These are phyloP conservation scores for Puffinus mauretanicus DNA, from an alignment of 2,113 vertebrate species.

Conservation along the genomic window DNA sequence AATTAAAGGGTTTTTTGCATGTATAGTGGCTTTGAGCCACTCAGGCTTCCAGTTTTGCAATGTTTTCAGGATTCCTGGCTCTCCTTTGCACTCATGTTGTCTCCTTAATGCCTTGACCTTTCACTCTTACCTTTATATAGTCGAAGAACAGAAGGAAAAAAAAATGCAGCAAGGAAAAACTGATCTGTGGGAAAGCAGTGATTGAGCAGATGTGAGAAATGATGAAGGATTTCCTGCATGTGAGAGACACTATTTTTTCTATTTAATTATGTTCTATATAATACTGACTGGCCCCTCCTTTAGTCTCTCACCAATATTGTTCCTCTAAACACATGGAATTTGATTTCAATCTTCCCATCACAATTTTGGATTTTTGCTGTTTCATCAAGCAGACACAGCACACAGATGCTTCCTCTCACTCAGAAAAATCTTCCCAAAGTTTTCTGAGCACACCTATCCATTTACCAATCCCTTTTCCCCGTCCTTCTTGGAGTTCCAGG, in stretches of 20 bases:
- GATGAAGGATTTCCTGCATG: background rate
- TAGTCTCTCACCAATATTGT: background rate
- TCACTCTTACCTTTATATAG: background rate
- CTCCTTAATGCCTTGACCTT: background rate
- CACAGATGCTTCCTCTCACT: background rate
- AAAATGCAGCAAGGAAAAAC: background rate
- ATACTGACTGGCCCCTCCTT: rapidly evolving
- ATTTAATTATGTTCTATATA: background rate
- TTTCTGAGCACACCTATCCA: background rate
- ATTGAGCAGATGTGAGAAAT: background rate
- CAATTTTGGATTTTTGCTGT: background rate
- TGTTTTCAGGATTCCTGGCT: background rate
- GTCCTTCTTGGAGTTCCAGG: background rate
- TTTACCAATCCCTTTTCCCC: background rate
- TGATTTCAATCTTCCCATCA: background rate
- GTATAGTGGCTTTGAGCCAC: background rate
- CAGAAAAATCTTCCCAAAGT: background rate
- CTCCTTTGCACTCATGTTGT: rapidly evolving
- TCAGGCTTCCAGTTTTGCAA: background rate
- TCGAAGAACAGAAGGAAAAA: background rate
- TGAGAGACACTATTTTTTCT: background rate
- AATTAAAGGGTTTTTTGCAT: background rate
- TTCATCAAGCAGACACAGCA: background rate
- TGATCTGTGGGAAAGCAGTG: background rate
- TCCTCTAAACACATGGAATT: background rate